Conservation (phyloP, 2,888 invertebrate genomes). For the Gibbula magus region DNA sequence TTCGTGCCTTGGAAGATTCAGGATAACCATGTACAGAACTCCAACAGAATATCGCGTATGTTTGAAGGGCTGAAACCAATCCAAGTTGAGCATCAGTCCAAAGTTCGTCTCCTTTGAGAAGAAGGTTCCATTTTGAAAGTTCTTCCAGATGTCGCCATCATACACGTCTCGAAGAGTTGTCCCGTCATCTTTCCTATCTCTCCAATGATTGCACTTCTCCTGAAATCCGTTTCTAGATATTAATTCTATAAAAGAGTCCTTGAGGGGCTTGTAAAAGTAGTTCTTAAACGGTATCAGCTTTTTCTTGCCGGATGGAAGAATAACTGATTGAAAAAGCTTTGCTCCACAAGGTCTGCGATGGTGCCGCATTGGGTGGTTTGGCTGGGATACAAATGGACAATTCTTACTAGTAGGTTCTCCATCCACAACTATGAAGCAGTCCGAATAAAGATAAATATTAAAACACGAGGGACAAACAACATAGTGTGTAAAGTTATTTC, state of each 20-base stretch:
- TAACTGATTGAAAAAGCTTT: not conserved
- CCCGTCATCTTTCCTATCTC: not conserved
- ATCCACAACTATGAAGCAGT: not conserved
- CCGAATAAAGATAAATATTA: not conserved
- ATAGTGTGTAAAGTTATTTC: not conserved
- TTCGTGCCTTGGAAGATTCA: too few relatives aligned
- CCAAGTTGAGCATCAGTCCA: too few relatives aligned
- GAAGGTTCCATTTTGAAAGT: too few relatives aligned
- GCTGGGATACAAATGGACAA: not conserved
- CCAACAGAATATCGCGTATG: too few relatives aligned
- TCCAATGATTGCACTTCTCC: not conserved
- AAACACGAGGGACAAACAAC: not conserved
- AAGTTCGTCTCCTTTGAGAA: too few relatives aligned
- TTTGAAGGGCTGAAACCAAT: too few relatives aligned
- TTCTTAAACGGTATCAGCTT: not conserved
- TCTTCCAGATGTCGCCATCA: too few relatives aligned
- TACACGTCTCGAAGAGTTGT: too few relatives aligned
- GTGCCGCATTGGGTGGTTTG: not conserved
- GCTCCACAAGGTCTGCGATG: not conserved
- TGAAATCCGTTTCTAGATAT: not conserved
- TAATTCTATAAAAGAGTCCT: not conserved
- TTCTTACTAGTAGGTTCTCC: not conserved
- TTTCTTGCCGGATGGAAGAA: not conserved
- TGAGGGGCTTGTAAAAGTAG: not conserved
- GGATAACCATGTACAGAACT: too few relatives aligned